Percentiles rank a stretch among this genome's conserved stretches.
Conservation (phyloP, 2,797 vertebrate species). For the Sciurus carolinensis region DNA sequence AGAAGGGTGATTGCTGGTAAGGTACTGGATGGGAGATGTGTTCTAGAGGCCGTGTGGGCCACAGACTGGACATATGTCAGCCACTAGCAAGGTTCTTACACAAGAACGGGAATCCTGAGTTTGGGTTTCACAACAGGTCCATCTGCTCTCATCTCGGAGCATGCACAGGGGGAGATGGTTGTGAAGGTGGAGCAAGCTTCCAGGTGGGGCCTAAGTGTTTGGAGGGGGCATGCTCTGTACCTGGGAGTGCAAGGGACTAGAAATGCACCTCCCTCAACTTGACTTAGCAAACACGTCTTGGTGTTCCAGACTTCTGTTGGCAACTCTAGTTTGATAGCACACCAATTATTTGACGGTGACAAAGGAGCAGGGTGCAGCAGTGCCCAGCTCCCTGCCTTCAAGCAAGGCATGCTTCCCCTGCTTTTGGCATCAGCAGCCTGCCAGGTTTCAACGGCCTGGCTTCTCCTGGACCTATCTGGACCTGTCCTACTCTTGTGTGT, state of each 20-base stretch:
- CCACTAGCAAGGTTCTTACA: background rate
- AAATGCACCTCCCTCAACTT: background rate
- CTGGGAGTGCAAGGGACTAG: background rate
- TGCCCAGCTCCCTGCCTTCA: accelerated
- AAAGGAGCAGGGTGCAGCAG: background rate
- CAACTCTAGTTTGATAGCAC: background rate
- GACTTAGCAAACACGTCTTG: background rate
- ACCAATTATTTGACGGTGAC: accelerated
- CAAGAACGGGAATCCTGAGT: background rate
- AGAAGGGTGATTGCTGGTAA: background rate
- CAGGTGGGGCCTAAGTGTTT: accelerated
- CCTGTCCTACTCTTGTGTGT: background rate
- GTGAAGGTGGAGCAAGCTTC: background rate
- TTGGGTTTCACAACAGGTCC: conserved; percentile 25
- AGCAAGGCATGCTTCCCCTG: accelerated
- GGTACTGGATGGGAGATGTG: background rate
- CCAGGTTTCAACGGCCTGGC: background rate
- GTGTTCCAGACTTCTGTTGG: background rate
- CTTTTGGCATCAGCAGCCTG: background rate
- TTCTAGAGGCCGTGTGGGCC: background rate
- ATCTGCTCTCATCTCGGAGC: background rate
- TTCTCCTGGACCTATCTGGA: background rate
- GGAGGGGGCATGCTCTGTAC: accelerated
- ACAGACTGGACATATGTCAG: background rate
- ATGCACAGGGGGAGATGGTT: no score